Conservation (phyloP, 1,140 invertebrate genomes). For the Bombyx mori region ASM3026992v2 NC_085128.1:7292501-7293000, state of each 20-base stretch:
- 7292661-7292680: too few relatives aligned
- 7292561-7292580: too few relatives aligned
- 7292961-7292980: constrained; percentile 58
- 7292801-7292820: constrained; percentile 33
- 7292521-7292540: too few relatives aligned
- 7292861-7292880: constrained; percentile 42
- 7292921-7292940: constrained; percentile 41
- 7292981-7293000: constrained; percentile 37
- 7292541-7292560: too few relatives aligned
- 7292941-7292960: constrained; percentile 50
- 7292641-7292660: too few relatives aligned
- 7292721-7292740: constrained; percentile 68
- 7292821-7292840: constrained; percentile 29
- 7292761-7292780: constrained; percentile 49
- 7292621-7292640: too few relatives aligned
- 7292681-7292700: constrained; percentile 33
- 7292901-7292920: constrained; percentile 28
- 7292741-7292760: constrained; percentile 61
- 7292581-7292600: too few relatives aligned
- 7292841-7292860: constrained; percentile 54
- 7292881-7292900: constrained; percentile 40
- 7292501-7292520: too few relatives aligned
- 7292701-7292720: constrained; percentile 45
- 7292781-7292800: constrained; percentile 57
- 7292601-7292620: too few relatives aligned